Evolutionary conservation across 1,140 invertebrate species (phyloP).

Genomic region (Lutraria rhynchaena): DNA sequence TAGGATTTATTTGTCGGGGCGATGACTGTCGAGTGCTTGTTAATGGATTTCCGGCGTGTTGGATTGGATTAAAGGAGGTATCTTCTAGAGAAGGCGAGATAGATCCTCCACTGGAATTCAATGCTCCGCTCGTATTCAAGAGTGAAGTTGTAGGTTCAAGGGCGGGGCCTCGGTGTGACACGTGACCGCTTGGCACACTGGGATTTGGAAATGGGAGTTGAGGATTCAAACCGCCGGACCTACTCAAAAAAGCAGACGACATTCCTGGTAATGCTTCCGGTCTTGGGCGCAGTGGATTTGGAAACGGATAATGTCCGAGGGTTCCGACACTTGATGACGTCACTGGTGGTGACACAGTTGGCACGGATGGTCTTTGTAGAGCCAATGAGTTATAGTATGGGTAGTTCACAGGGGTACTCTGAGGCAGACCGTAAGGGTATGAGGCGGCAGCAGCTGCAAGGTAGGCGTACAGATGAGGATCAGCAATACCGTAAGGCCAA

Average conservation of each 20-base stretch:
- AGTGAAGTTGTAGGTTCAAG: conserved; percentile 53
- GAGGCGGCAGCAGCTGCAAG: conserved; percentile 92
- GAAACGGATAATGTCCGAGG: conserved; percentile 59
- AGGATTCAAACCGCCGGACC: conserved; percentile 54
- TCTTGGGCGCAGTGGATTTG: conserved; percentile 61
- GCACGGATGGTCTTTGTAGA: conserved; percentile 60
- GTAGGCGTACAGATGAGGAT: conserved; percentile 94
- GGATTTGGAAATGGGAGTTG: conserved; percentile 54
- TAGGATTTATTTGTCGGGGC: conserved; percentile 48
- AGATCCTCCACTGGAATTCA: conserved; percentile 50
- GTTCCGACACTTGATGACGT: conserved; percentile 40
- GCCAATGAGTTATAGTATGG: conserved; percentile 67
- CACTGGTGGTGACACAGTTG: conserved; percentile 43
- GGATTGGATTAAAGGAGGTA: conserved; percentile 59
- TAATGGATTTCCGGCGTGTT: conserved; percentile 37
- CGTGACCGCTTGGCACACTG: conserved; percentile 31
- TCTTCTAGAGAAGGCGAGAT: conserved; percentile 57
- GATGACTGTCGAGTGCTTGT: conserved; percentile 16
- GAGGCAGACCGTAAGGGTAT: conserved; percentile 81
- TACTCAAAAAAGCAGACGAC: conserved; percentile 58
- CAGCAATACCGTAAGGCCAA: conserved; percentile 92
- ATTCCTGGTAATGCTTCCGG: conserved; percentile 66
- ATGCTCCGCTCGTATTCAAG: conserved; percentile 56
- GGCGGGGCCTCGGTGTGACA: conserved; percentile 36
- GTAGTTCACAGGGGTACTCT: conserved; percentile 68